phyloP scores from a whole-genome alignment of 2,797 vertebrate genomes.

The Cynopterus sphinx region DNA sequence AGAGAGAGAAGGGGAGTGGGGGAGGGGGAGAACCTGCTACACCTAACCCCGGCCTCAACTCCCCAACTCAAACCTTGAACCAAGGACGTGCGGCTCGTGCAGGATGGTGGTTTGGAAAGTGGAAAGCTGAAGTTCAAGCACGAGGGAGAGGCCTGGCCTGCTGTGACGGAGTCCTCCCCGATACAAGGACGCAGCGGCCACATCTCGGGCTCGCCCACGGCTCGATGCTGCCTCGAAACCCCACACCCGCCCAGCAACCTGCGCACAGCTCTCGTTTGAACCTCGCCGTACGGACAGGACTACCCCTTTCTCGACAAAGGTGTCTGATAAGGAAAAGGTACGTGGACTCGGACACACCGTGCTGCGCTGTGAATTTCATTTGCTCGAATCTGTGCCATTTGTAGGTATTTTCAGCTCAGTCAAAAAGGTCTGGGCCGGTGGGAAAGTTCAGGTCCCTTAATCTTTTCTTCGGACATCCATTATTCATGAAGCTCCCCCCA shows the following conservation, averaged over 20 bases:
- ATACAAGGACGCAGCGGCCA: slow-evolving; percentile 62
- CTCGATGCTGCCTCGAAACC: slow-evolving; percentile 7
- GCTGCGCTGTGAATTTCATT: background rate
- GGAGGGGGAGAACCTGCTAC: rapidly evolving
- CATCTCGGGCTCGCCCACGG: slow-evolving; percentile 43
- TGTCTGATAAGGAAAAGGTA: background rate
- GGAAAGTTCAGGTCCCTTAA: slow-evolving; percentile 73
- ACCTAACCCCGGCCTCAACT: background rate
- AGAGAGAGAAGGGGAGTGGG: background rate
- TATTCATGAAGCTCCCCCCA: slow-evolving; percentile 73
- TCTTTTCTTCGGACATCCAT: slow-evolving; percentile 77
- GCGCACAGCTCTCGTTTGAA: slow-evolving; percentile 21
- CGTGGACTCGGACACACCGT: background rate
- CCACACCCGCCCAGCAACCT: slow-evolving; percentile 28
- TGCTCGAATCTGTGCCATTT: background rate
- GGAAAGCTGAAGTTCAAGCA: slow-evolving; percentile 27
- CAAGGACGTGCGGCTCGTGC: background rate
- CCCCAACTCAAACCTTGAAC: slow-evolving; percentile 36
- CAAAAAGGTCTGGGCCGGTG: slow-evolving; percentile 59
- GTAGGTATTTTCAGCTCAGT: slow-evolving; percentile 25
- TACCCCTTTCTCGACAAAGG: slow-evolving; percentile 31
- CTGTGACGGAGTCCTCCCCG: slow-evolving; percentile 66
- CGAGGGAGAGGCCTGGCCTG: slow-evolving; percentile 23
- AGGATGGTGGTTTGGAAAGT: background rate
- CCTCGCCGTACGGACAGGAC: slow-evolving; percentile 13